Evolutionary conservation across 2,797 vertebrate genomes (phyloP).

Genomic region (Oreonectes daqikongensis): DNA sequence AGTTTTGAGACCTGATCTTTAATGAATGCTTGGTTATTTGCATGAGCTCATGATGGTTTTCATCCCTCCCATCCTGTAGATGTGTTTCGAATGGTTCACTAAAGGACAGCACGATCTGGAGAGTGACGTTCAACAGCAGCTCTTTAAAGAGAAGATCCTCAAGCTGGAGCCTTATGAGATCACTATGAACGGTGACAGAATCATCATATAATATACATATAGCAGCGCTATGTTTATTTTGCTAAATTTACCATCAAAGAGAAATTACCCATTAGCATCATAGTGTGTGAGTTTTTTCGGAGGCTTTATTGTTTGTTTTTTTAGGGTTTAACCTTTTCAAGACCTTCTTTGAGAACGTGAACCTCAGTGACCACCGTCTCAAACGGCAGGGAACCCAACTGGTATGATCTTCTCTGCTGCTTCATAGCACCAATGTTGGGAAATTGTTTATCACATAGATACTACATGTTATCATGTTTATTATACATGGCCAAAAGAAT

Average conservation of each 20-base stretch:
- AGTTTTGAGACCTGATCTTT: background rate
- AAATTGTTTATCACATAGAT: background rate
- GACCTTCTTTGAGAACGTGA: slow-evolving; percentile 99
- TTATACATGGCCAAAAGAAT: background rate
- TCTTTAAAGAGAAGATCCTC: slow-evolving; percentile 98
- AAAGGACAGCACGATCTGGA: slow-evolving; percentile 98
- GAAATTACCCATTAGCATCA: background rate
- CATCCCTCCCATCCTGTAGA: slow-evolving; percentile 72
- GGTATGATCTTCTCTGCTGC: slow-evolving; percentile 76
- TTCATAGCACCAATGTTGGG: background rate
- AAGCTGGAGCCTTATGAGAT: slow-evolving; percentile 98
- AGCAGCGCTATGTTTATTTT: background rate
- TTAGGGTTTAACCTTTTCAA: slow-evolving; percentile 98
- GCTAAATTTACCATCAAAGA: background rate
- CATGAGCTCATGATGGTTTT: background rate
- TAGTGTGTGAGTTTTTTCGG: background rate
- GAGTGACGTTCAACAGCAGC: slow-evolving; percentile 97
- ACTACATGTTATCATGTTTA: background rate
- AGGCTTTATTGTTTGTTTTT: slow-evolving; percentile 50
- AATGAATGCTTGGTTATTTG: background rate
- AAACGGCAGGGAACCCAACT: slow-evolving; percentile 96
- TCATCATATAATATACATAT: background rate
- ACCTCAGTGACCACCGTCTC: slow-evolving; percentile 96
- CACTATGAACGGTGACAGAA: slow-evolving; percentile 92
- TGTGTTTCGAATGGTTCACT: slow-evolving; percentile 99